A percentile compares a stretch with the other conserved stretches of the same genome.
Evolutionary conservation across 2,113 vertebrate genomes (phyloP).

Genomic region (Tetraodon nigroviridis): DNA sequence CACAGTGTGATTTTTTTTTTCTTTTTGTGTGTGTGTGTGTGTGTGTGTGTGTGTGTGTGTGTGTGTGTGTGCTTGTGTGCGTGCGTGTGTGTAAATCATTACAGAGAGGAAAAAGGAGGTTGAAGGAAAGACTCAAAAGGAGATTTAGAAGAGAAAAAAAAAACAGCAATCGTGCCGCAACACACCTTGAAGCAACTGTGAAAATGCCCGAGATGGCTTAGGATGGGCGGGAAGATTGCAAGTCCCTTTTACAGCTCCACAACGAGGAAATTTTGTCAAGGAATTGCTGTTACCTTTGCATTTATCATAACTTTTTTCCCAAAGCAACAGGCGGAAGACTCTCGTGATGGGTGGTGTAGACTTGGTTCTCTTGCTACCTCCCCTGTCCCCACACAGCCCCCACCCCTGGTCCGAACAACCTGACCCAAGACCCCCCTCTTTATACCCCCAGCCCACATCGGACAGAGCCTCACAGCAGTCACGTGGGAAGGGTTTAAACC

Average conservation of each 20-base stretch:
- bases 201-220: slow-evolving; percentile 25
- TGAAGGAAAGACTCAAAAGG: slow-evolving; percentile 39
- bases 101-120: slow-evolving; percentile 38
- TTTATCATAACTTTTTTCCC: slow-evolving; percentile 69
- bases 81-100: slow-evolving; percentile 22
- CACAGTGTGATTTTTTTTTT: slow-evolving; percentile 63
- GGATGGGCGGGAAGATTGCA: slow-evolving; percentile 35
- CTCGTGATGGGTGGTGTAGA: slow-evolving; percentile 59
- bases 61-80: no score
- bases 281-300: slow-evolving; percentile 67
- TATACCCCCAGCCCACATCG: slow-evolving; percentile 39
- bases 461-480: slow-evolving; percentile 62
- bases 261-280: slow-evolving; percentile 27
- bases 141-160: slow-evolving; percentile 48
- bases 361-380: slow-evolving; percentile 70
- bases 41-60: no score
- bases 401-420: slow-evolving; percentile 36
- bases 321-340: slow-evolving; percentile 74
- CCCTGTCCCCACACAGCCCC: slow-evolving; percentile 46
- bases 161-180: slow-evolving; percentile 34
- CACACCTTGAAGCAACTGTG: slow-evolving; percentile 45
- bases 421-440: slow-evolving; percentile 47
- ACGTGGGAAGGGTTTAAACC: slow-evolving; percentile 57
- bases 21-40: slow-evolving; percentile 24
- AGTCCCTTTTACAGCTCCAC: slow-evolving; percentile 9